Base-by-base conservation (phyloP, 1,140 invertebrate genomes). In the Riptortus pedestris region DNA sequence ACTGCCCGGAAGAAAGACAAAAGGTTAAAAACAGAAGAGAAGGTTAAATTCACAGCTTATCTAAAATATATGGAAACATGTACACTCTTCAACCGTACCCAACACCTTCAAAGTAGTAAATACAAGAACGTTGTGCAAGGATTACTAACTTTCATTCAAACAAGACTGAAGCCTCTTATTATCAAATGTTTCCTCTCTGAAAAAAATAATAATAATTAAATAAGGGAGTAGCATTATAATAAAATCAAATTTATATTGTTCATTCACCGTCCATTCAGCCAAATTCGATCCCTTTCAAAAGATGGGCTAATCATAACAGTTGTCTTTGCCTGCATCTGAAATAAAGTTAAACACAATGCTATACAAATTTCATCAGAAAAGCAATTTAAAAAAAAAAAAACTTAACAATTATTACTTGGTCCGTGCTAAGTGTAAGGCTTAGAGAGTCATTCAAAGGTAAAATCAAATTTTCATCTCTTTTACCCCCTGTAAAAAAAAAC, bases 371-470 rank as follows among this genome's bases (percentile, higher is more conserved):
- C 31, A 38, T 38, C 5, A 38, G 5, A 38, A 38, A 38, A 38
- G 31, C 14, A 7, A 38, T 38, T 38, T 7, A 7, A 38, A 38
- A 38, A 38, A 7, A 38, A 38, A 38, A 38, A 7, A 7, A 7
- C 2, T 55, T 16, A 51, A 31, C 20, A 28, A 31, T 1, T 51
- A 69, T 77, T 80, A 91, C 90, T 75, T 93, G 82, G 70, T 88
- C 82, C 4, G 84, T 85, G 72, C 85, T 83, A 9, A 99, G 78
- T 64, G 92, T 97, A 63, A 86, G 85, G 79, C 94, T 98, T 51
- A 99, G 78, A 12, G 96, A 99, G 78, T 96, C 93, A 79, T 99
- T 98, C 28, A 95, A 76, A n/a, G 96, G 96, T 63, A 98, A 77
- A 72, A 98, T 95, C 67, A 96, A 78, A 57, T 87, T 75, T 74